Conservation (phyloP, 1,140 invertebrate genomes). For the Ptiloglossa arizonensis region DNA sequence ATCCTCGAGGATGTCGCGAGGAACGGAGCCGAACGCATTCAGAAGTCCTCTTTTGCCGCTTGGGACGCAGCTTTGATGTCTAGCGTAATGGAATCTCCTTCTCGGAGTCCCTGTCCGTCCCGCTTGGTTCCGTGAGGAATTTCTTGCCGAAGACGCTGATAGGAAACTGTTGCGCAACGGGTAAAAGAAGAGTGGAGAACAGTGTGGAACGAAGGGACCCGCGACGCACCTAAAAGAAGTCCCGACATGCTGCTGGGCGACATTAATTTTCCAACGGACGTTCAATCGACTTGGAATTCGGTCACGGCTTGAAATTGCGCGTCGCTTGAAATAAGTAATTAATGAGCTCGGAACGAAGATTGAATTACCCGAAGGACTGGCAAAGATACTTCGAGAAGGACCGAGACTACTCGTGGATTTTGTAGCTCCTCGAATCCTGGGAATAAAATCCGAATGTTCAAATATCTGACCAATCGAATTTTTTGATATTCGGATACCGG, state of each 20-base stretch:
- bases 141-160: constrained; percentile 2
- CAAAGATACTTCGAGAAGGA: background rate
- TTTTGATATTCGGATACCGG: no score
- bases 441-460: no score
- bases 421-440: no score
- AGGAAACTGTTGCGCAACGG: background rate
- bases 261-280: constrained; percentile 60
- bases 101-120: background rate
- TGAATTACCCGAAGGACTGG: background rate
- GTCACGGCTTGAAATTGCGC: constrained; percentile 39
- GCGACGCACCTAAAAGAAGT: constrained; percentile 17
- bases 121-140: background rate
- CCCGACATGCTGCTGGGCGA: constrained; percentile 40
- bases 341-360: constrained; percentile 1
- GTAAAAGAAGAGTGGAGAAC: constrained; percentile 3
- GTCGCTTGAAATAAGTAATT: constrained; percentile 46
- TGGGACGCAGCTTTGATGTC: constrained; percentile 61
- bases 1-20: constrained; percentile 22
- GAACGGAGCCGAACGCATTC: constrained; percentile 5
- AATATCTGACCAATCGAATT: no score
- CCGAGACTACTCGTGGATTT: no score
- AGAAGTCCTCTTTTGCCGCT: constrained; percentile 23
- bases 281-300: constrained; percentile 71
- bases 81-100: constrained; percentile 61
- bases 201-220: constrained; percentile 23